Evolutionary conservation across 1,140 invertebrate species (phyloP), one percentile per base, ranked within the genome.

Genomic region (Euglossa dilemma): DNA sequence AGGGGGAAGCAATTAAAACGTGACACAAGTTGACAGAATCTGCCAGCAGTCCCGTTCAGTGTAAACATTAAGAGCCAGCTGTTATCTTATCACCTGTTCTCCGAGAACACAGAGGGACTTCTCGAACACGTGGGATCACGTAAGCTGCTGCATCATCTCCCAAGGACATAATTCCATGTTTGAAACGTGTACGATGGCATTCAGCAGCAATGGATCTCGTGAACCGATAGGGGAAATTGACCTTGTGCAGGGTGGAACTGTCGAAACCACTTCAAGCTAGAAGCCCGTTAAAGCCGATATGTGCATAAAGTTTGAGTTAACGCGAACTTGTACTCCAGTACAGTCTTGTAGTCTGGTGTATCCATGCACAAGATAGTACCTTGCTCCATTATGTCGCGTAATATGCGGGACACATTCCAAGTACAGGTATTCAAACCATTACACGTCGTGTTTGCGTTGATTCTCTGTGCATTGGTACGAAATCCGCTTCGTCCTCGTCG

Each of bases 81-180:
- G 64, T n/a, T 83, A 83, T 78, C 75, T 83, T 71, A 83, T 83
- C 73, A 28, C 56, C 50, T 71, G 66, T 78, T 83, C 74, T 77
- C 36, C 47, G 75, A 54, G 47, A 67, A 36, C 69, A 69, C 43
- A 45, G 69, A 75, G 81, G 59, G 73, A 76, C 64, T 79, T 87
- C 82, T 80, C 85, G 57, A 52, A 76, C 75, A 76, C 61, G 74
- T 70, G 75, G 54, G 52, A 76, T 25, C 77, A 43, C 69, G 76
- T 87, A 87, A 87, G 85, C 78, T 73, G 72, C 43, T 79, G 87
- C 79, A 88, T 85, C 75, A 79, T 64, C 83, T 52, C 61, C 57
- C 52, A 45, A 61, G 64, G 64, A 47, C 57, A 85, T 88, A 88
- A 88, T 88, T 88, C 75, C 74, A 61, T 73, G 82, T 88, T 88